phyloP scores from a whole-genome alignment of 1,140 invertebrate genomes.

The Drosophila rufa region DNA sequence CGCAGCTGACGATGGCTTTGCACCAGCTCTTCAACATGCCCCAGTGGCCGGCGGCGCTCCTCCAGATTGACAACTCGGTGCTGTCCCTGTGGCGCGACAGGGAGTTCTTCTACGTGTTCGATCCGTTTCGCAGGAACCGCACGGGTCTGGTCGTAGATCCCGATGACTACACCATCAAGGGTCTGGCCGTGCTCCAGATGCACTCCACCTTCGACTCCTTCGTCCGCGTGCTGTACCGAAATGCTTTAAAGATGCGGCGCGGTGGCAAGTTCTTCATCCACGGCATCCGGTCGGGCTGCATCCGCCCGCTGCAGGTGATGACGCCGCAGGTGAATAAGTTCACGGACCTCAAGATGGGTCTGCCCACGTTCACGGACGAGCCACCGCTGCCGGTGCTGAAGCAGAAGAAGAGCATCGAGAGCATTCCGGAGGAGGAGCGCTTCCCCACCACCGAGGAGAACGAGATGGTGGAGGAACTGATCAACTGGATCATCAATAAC shows the following conservation, averaged over 20 bases:
- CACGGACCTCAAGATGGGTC: slow-evolving; percentile 60
- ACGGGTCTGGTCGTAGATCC: slow-evolving; percentile 73
- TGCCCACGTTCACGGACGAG: slow-evolving; percentile 67
- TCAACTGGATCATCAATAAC: slow-evolving; percentile 60
- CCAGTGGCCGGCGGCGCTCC: slow-evolving; percentile 82
- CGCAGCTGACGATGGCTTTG: slow-evolving; percentile 76
- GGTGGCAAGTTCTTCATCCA: slow-evolving; percentile 84
- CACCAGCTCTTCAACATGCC: slow-evolving; percentile 80
- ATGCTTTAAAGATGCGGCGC: slow-evolving; percentile 75
- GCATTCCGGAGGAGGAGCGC: slow-evolving; percentile 73
- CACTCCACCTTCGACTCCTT: slow-evolving; percentile 80
- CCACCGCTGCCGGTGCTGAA: slow-evolving; percentile 17
- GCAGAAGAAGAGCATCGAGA: slow-evolving; percentile 77
- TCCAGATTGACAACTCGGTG: slow-evolving; percentile 84
- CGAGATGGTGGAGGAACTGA: slow-evolving; percentile 58
- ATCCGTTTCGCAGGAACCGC: slow-evolving; percentile 83
- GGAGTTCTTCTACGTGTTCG: slow-evolving; percentile 85
- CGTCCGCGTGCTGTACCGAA: slow-evolving; percentile 62
- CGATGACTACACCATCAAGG: slow-evolving; percentile 74
- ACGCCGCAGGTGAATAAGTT: slow-evolving; percentile 64
- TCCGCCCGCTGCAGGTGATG: slow-evolving; percentile 68
- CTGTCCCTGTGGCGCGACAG: slow-evolving; percentile 85
- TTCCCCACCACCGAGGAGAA: slow-evolving; percentile 51
- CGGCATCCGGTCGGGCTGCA: slow-evolving; percentile 70
- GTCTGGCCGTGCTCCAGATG: slow-evolving; percentile 72